A percentile compares a stretch with the other conserved stretches of the same genome.
Evolutionary conservation across 2,888 invertebrate species (phyloP).

Genomic region (Hemistola chrysoprasaria): DNA sequence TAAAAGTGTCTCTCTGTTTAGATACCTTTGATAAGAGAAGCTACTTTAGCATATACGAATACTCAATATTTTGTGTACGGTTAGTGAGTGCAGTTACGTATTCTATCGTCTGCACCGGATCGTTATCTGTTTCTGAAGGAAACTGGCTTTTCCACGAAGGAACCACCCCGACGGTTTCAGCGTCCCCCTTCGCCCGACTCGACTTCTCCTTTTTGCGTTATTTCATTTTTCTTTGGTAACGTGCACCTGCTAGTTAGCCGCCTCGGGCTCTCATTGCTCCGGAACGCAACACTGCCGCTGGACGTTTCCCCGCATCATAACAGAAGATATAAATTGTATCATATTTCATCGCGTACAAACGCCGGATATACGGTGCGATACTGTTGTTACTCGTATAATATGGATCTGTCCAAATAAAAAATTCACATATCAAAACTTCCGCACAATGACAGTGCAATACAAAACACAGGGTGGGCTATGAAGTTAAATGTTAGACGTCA

Average conservation of each 20-base stretch:
- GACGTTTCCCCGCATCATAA: constrained; percentile 44
- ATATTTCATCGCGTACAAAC: constrained; percentile 28
- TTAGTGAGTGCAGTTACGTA: constrained; percentile 76
- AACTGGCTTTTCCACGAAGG: constrained; percentile 78
- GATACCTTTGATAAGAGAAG: constrained; percentile 63
- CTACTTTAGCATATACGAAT: constrained; percentile 51
- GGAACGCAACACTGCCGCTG: constrained; percentile 30
- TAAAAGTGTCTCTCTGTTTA: constrained; percentile 56
- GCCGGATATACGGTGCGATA: constrained; percentile 11
- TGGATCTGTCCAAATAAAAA: constrained; percentile 23
- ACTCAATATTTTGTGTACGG: constrained; percentile 44
- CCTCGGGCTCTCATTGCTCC: constrained; percentile 64
- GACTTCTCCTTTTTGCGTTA: constrained; percentile 76
- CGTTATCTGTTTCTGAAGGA: constrained; percentile 82
- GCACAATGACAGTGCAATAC: constrained; percentile 29
- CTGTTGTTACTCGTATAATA: no score
- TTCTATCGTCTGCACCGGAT: constrained; percentile 79
- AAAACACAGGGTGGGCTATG: constrained; percentile 49
- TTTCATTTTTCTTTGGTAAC: constrained; percentile 79
- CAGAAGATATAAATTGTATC: constrained; percentile 31
- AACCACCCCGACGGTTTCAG: constrained; percentile 67
- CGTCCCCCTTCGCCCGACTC: constrained; percentile 54
- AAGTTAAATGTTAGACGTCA: constrained; percentile 72
- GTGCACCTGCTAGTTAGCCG: constrained; percentile 78
- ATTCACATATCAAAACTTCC: constrained; percentile 22